These are phyloP conservation scores for Melanotaenia pygmaea DNA, from an alignment of 2,797 vertebrate genomes.

Conservation along the genomic window DNA sequence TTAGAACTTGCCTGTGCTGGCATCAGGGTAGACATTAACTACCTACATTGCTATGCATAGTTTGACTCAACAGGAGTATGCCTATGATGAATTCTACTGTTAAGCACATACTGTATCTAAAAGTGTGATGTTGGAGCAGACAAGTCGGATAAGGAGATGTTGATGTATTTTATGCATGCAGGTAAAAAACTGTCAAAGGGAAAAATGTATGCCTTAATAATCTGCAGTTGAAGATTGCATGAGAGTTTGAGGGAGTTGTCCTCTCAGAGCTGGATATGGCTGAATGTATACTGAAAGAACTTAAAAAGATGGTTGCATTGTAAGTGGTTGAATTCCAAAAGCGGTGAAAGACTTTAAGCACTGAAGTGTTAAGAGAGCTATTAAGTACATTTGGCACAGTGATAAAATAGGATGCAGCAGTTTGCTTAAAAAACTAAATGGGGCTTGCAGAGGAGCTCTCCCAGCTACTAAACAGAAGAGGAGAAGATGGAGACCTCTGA, in stretches of 20 bases:
- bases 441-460: slow-evolving; percentile 49
- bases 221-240: slow-evolving; percentile 55
- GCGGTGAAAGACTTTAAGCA: slow-evolving; percentile 25
- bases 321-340: slow-evolving; percentile 43
- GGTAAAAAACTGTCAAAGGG: slow-evolving; percentile 70
- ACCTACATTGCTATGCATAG: slow-evolving; percentile 48
- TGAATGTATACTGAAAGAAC: slow-evolving; percentile 45
- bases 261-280: slow-evolving; percentile 40
- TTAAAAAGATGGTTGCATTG: slow-evolving; percentile 23
- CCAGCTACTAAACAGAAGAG: slow-evolving; percentile 56
- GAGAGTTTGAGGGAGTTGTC: slow-evolving; percentile 49
- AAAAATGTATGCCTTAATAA: slow-evolving; percentile 64
- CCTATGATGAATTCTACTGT: slow-evolving; percentile 60
- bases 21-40: slow-evolving; percentile 41
- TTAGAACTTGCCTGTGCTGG: slow-evolving; percentile 39
- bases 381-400: slow-evolving; percentile 36
- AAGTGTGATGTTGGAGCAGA: slow-evolving; percentile 45
- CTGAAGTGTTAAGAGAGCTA: slow-evolving; percentile 25
- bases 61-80: slow-evolving; percentile 36
- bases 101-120: slow-evolving; percentile 62
- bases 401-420: slow-evolving; percentile 45
- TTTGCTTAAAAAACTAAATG: slow-evolving; percentile 46
- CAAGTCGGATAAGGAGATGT: slow-evolving; percentile 43
- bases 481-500: slow-evolving; percentile 37
- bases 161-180: slow-evolving; percentile 65